Conservation (phyloP, 1,140 invertebrate species). For the Cydia amplana region DNA sequence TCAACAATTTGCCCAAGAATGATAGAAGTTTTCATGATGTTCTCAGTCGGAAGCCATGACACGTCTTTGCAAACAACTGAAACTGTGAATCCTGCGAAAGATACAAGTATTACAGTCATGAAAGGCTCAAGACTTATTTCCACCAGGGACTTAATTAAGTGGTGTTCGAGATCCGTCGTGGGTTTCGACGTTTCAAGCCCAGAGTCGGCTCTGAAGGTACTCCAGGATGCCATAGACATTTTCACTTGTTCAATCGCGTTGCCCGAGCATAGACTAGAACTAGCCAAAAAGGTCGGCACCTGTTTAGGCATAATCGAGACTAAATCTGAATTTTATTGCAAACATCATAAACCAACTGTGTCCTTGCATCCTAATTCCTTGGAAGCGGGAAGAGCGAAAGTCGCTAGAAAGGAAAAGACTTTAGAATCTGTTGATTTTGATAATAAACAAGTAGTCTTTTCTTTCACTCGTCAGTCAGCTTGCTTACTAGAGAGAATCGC, state of each 20-base stretch:
- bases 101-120: conserved; percentile 58
- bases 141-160: conserved; percentile 95
- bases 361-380: conserved; percentile 66
- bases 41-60: conserved; percentile 86
- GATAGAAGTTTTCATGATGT: conserved; percentile 90
- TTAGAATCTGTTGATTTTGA: conserved; percentile 69
- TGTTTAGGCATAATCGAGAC: conserved; percentile 90
- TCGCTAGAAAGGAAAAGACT: conserved; percentile 66
- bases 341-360: conserved; percentile 89
- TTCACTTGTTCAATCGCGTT: conserved; percentile 90
- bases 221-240: conserved; percentile 95
- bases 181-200: conserved; percentile 88
- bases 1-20: conserved; percentile 88
- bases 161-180: conserved; percentile 88
- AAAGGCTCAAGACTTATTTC: conserved; percentile 84
- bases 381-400: conserved; percentile 72
- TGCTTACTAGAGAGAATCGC: conserved; percentile 93
- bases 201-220: conserved; percentile 87
- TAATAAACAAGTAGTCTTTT: conserved; percentile 83
- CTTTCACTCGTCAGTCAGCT: conserved; percentile 88
- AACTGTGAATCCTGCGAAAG: conserved; percentile 49
- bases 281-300: conserved; percentile 88
- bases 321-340: conserved; percentile 90
- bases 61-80: conserved; percentile 67
- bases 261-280: conserved; percentile 81